Evolutionary conservation across 2,797 vertebrate species (phyloP).

Genomic region (Falco berigora): DNA sequence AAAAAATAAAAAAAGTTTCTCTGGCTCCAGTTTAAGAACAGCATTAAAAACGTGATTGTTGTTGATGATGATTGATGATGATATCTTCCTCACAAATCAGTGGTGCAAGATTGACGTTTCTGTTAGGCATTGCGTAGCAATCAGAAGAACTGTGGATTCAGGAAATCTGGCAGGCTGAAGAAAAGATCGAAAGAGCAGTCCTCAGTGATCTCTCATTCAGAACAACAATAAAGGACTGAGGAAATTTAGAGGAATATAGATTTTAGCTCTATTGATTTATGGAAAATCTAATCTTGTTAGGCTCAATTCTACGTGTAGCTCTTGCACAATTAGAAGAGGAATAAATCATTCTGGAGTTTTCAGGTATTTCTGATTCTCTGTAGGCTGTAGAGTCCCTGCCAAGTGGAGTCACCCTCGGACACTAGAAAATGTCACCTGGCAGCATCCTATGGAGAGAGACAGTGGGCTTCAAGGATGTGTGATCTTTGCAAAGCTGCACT

Average conservation of each 20-base stretch:
- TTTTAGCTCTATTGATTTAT: slow-evolving; percentile 39
- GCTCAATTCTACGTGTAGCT: neutral
- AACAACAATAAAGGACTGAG: neutral
- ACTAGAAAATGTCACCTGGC: neutral
- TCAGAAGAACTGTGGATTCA: neutral
- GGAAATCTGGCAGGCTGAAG: neutral
- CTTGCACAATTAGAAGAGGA: neutral
- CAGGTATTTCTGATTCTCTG: neutral
- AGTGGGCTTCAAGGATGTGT: neutral
- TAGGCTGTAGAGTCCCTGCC: neutral
- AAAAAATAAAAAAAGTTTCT: neutral
- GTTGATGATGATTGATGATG: neutral
- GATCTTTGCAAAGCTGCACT: neutral
- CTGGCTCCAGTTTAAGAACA: neutral
- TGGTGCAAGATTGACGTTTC: neutral
- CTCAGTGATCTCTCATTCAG: neutral
- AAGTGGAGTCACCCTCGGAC: neutral
- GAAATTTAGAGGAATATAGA: neutral
- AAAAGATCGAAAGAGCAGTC: neutral
- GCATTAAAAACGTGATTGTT: neutral
- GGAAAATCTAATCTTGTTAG: slow-evolving; percentile 33
- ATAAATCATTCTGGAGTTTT: slow-evolving; percentile 12
- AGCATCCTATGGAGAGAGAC: neutral
- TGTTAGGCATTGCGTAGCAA: neutral
- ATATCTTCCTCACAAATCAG: neutral